phyloP scores from a whole-genome alignment of 2,113 vertebrate species.

The Upupa epops region DNA sequence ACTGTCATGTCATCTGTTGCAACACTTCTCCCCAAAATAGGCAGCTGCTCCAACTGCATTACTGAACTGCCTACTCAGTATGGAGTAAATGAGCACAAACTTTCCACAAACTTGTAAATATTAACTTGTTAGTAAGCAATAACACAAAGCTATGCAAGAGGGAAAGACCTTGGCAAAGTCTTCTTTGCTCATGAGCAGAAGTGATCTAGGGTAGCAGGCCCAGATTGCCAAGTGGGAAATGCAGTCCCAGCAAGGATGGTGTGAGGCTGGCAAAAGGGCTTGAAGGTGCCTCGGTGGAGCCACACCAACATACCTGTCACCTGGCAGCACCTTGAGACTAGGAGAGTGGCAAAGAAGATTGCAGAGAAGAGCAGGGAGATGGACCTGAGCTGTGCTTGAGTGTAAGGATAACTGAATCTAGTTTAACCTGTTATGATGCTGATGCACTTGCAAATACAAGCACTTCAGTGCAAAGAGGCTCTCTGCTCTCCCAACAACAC shows the following conservation, averaged over 20 bases:
- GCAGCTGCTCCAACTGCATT: not conserved
- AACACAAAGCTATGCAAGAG: not conserved
- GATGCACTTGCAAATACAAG: not conserved
- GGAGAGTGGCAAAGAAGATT: not conserved
- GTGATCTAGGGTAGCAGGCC: not conserved
- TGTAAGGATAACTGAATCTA: not conserved
- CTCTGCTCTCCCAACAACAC: not conserved
- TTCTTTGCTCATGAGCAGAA: not conserved
- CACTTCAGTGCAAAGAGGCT: not conserved
- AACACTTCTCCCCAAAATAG: not conserved
- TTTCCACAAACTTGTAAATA: not conserved
- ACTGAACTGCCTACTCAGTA: not conserved
- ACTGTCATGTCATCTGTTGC: rapidly evolving
- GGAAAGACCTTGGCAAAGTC: not conserved
- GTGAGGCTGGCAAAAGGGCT: not conserved
- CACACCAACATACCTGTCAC: not conserved
- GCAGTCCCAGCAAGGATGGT: not conserved
- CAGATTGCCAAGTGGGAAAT: not conserved
- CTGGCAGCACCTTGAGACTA: not conserved
- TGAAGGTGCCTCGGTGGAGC: not conserved
- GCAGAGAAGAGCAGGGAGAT: not conserved
- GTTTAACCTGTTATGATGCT: not conserved
- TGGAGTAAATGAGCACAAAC: not conserved
- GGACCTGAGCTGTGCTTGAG: not conserved
- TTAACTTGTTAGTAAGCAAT: not conserved